Evolutionary conservation across 2,888 invertebrate genomes (phyloP), one percentile per base, ranked within the genome.

Genomic region (Chymomyza caudatula): DNA sequence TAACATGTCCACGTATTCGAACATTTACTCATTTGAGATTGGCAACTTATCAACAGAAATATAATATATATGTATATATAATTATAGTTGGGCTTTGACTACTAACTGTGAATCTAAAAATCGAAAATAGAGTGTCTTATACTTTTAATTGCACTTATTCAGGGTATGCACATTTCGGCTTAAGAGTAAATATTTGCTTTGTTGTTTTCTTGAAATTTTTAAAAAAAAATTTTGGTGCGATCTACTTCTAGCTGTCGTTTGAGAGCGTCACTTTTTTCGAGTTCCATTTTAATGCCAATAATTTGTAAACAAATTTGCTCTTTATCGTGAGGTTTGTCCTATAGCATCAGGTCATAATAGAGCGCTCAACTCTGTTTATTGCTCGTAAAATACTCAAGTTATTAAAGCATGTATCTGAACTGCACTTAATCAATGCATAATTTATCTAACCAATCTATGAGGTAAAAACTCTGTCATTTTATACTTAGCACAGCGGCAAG

Each of bases 361-460:
- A 37, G 29, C 8, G 3, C 29, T 11, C 29, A 37, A 37, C 29
- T 37, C 11, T 37, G 11, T 11, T 37, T 8, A 11, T 11, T 37
- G 0, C 11, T 0, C 29, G 11, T 37, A 37, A 37, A 37, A 37
- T 11, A 37, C 0, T 37, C 29, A 11, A 13, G 29, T 37, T 37
- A 37, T 37, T 11, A 37, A 37, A 37, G 11, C 5, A 37, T 37
- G 29, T 37, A 37, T 37, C 29, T 37, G 11, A 37, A 37, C 29
- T 11, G 29, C 66, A 71, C 83, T 82, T 71, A 76, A 78, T 78
- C 83, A 79, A 71, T 59, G 67, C 69, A 69, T 67, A 71, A 67
- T 71, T 63, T 61, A 65, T 22, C 53, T 23, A n/a, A 57, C 63
- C 67, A 67, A 74, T 70, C 74, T 67, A 67, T 29, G 4, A 54